Evolutionary conservation across 2,113 vertebrate species (phyloP), one percentile per base, ranked within the genome.

Genomic region (Phoenicopterus ruber): DNA sequence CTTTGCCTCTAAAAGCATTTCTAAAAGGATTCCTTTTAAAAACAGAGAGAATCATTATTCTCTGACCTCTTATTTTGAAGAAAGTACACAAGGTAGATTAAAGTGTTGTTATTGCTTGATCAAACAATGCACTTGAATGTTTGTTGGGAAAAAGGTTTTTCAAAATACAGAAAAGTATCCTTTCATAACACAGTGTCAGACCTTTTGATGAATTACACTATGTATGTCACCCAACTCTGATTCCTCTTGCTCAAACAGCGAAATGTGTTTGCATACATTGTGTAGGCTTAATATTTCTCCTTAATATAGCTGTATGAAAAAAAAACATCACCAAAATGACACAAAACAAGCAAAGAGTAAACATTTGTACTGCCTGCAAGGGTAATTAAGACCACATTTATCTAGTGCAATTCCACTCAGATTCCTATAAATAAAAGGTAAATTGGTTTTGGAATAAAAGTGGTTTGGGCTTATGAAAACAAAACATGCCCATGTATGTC

Each of bases 81-180:
- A 59, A 78, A 95, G 61, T 63, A 80, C 61, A 88, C 42, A 70
- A 88, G 58, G 54, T 63, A 94, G 79, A 90, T 72, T 95, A 92
- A 88, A 94, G n/a, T 77, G 55, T 66, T 96, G 89, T 84, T 96
- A 87, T 91, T 95, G 95, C 61, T 95, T 79, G 91, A 92, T 93
- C 89, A 95, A 95, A 97, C 61, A 91, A 94, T 82, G 67, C 65
- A 72, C 63, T 88, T 79, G 52, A 84, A 78, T 66, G 31, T 93
- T 96, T 91, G n/a, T 81, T 85, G 81, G 46, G 61, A 24, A 67
- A 93, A 95, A 94, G 44, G 69, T 70, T 93, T 97, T 90, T 50
- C 61, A 82, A 93, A 95, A 89, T 58, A 88, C 32, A 62, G 69
- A 65, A 77, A 81, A 80, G 49, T 91, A 58, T 88, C 55, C 62